phyloP scores from a whole-genome alignment of 1,140 invertebrate genomes.

The Hestina assimilis region DNA sequence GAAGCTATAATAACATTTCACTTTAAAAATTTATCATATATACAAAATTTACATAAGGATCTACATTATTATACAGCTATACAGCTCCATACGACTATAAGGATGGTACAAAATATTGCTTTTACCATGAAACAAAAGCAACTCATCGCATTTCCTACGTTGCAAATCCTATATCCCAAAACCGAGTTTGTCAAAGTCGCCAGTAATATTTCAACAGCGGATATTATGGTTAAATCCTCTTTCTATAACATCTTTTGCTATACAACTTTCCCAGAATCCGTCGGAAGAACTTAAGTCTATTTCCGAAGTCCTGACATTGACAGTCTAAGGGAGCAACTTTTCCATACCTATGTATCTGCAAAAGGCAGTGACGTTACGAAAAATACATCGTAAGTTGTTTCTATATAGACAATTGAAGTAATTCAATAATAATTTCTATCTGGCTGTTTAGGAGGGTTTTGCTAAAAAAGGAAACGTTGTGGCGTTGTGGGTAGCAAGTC shows the following conservation, averaged over 20 bases:
- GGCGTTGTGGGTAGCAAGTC: no score
- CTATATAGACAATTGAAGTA: not conserved
- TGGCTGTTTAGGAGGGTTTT: no score
- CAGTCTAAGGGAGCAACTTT: conserved; percentile 9
- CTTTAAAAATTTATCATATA: no score
- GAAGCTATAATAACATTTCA: no score
- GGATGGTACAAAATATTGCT: no score
- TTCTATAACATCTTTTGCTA: conserved; percentile 12
- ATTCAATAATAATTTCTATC: not conserved
- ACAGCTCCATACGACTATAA: no score
- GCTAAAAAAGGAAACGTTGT: no score
- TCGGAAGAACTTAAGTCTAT: conserved; percentile 19
- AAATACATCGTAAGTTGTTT: conserved; percentile 6
- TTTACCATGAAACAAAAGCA: not conserved
- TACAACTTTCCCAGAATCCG: conserved; percentile 7
- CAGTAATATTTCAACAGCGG: not conserved
- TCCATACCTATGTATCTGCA: conserved; percentile 14
- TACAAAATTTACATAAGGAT: no score
- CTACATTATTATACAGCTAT: no score
- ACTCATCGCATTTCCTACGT: not conserved
- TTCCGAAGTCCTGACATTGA: conserved; percentile 4
- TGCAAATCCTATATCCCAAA: not conserved
- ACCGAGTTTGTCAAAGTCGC: not conserved
- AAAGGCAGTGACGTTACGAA: conserved; percentile 9
- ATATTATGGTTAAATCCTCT: conserved; percentile 8